These are phyloP conservation scores for Clavelina lepadiformis DNA, from an alignment of 23 tunicate genomes.

Conservation along the genomic window DNA sequence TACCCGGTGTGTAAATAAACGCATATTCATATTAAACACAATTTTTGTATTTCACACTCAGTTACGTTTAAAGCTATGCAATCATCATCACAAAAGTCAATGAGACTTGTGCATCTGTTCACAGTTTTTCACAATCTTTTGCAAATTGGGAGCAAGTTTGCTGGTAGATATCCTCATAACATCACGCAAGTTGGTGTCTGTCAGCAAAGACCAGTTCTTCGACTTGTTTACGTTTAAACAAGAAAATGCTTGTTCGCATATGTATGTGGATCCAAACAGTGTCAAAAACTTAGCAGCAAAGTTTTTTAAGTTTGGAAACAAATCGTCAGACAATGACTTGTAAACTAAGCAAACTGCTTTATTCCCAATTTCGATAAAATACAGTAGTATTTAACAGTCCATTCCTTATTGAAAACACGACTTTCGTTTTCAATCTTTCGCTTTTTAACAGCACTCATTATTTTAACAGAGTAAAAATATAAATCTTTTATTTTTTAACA, in stretches of 20 bases:
- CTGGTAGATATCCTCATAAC: constrained; percentile 22
- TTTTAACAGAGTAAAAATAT: too few species aligned
- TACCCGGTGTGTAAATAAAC: too few species aligned
- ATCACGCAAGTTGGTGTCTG: constrained; percentile 15
- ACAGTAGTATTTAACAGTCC: too few species aligned
- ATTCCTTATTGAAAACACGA: too few species aligned
- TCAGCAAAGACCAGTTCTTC: constrained; percentile 16
- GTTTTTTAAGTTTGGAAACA: constrained; percentile 15
- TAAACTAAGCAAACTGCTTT: too few species aligned
- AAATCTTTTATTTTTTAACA: too few species aligned
- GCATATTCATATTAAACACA: too few species aligned
- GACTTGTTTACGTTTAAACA: constrained; percentile 15
- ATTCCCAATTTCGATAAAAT: too few species aligned
- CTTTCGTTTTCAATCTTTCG: too few species aligned
- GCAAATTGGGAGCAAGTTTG: constrained; percentile 17
- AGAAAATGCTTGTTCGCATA: constrained; percentile 18
- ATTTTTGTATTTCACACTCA: too few species aligned
- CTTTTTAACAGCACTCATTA: too few species aligned
- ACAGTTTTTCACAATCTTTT: constrained; percentile 23
- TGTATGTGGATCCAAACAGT: constrained; percentile 18
- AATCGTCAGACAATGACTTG: constrained; percentile 16
- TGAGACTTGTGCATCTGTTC: constrained; percentile 21
- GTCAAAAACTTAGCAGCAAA: constrained; percentile 20
- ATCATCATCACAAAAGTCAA: constrained; percentile 24
- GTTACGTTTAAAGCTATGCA: too few species aligned